Evolutionary conservation across 2,113 vertebrate genomes (phyloP).

Genomic region (Silurus meridionalis): DNA sequence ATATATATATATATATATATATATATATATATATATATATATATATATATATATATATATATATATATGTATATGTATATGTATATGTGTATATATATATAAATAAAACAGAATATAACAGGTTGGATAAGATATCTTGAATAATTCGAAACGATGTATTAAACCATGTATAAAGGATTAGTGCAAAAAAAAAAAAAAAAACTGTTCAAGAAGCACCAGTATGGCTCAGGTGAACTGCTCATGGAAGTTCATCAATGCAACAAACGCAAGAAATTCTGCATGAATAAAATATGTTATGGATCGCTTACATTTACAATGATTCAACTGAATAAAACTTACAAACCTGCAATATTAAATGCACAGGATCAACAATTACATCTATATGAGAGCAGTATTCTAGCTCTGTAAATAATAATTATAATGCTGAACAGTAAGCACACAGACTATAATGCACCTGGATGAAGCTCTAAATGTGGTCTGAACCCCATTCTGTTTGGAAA

Average conservation of each 20-base stretch:
- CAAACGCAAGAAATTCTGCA: no score
- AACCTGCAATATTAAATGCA: background rate
- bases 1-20: background rate
- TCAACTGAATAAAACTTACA: background rate
- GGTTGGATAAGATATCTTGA: no score
- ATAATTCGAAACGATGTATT: no score
- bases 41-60: no score
- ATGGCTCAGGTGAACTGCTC: background rate
- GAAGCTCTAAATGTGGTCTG: background rate
- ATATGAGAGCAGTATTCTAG: background rate
- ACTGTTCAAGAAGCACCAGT: background rate
- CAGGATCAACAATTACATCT: background rate
- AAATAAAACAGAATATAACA: no score
- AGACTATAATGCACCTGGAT: background rate
- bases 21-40: no score
- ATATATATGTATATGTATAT: no score
- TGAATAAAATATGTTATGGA: background rate
- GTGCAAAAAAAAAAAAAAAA: no score
- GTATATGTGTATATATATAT: no score
- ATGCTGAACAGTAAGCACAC: background rate
- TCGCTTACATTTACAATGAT: background rate
- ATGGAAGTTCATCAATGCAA: background rate
- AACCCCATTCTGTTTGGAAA: background rate
- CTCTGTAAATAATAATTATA: background rate
- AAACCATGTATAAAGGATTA: no score